These are phyloP conservation scores for Urocitellus parryii DNA, from an alignment of 2,113 vertebrate genomes.

Conservation along the genomic window DNA sequence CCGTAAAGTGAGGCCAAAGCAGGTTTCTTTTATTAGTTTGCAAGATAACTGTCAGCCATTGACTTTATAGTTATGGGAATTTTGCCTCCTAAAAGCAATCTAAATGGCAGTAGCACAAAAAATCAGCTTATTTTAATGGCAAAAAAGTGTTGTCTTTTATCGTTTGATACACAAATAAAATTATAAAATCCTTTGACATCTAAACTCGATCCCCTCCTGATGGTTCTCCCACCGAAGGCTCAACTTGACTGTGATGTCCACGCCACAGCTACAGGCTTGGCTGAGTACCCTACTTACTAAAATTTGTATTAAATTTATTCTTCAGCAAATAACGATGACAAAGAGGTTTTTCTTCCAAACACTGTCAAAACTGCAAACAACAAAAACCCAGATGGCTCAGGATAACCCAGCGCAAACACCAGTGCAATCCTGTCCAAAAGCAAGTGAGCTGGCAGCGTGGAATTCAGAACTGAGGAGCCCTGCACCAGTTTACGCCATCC, in stretches of 20 bases:
- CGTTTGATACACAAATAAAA: neutral
- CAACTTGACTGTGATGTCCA: too few relatives aligned
- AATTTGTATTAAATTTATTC: neutral
- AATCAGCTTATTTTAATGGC: conserved; percentile 32
- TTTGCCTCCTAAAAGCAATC: conserved; percentile 11
- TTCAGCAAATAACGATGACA: neutral
- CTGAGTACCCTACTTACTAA: neutral
- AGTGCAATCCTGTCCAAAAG: neutral
- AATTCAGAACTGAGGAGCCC: rapidly evolving
- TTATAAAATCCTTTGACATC: neutral
- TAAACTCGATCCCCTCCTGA: neutral
- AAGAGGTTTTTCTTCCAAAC: neutral
- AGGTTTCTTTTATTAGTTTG: conserved; percentile 38
- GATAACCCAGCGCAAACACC: neutral
- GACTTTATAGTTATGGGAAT: conserved; percentile 40
- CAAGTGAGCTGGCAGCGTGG: neutral
- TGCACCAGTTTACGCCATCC: neutral
- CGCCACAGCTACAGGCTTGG: neutral
- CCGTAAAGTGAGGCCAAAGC: neutral
- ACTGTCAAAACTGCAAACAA: neutral
- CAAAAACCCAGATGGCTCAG: neutral
- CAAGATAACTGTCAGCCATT: neutral
- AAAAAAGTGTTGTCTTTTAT: neutral
- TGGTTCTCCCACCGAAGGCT: neutral
- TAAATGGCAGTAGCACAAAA: conserved; percentile 39